Percentiles rank a stretch among this genome's conserved stretches.
These are phyloP conservation scores for Albula goreensis DNA, from an alignment of 2,113 vertebrate genomes.

Conservation along the genomic window DNA sequence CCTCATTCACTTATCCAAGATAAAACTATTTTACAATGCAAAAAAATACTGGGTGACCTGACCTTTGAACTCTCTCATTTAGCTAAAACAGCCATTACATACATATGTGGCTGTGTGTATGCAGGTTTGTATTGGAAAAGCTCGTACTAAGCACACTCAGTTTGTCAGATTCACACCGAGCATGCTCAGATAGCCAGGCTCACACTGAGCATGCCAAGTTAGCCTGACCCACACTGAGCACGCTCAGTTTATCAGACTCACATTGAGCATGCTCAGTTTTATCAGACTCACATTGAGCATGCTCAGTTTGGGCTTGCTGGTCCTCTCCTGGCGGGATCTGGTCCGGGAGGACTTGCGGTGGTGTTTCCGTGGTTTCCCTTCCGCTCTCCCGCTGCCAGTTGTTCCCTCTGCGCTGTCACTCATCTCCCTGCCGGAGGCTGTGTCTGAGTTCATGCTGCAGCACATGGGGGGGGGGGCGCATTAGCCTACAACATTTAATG, in stretches of 20 bases:
- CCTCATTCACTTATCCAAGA: too few species aligned
- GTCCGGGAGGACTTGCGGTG: constrained; percentile 88
- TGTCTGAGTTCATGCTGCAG: constrained; percentile 78
- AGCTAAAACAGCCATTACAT: background rate
- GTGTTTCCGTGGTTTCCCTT: constrained; percentile 85
- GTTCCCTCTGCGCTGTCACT: constrained; percentile 87
- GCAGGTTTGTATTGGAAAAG: background rate
- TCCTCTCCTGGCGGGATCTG: constrained; percentile 90
- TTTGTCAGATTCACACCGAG: background rate
- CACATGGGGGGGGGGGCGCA: background rate
- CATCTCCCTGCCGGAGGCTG: constrained; percentile 87
- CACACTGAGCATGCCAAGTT: constrained; percentile 39
- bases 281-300: constrained; percentile 83
- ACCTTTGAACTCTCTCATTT: background rate
- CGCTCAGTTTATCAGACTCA: background rate
- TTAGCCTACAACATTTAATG: too few species aligned
- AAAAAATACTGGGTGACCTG: background rate
- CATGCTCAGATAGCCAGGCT: constrained; percentile 36
- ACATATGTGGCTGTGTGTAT: background rate
- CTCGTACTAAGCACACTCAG: background rate
- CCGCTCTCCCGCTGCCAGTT: constrained; percentile 77
- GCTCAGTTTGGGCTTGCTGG: constrained; percentile 89
- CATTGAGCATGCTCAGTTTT: background rate
- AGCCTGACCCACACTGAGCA: background rate
- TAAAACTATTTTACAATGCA: background rate